Evolutionary conservation across 2,797 vertebrate species (phyloP), one percentile per base, ranked within the genome.

Genomic region (Columba guinea): DNA sequence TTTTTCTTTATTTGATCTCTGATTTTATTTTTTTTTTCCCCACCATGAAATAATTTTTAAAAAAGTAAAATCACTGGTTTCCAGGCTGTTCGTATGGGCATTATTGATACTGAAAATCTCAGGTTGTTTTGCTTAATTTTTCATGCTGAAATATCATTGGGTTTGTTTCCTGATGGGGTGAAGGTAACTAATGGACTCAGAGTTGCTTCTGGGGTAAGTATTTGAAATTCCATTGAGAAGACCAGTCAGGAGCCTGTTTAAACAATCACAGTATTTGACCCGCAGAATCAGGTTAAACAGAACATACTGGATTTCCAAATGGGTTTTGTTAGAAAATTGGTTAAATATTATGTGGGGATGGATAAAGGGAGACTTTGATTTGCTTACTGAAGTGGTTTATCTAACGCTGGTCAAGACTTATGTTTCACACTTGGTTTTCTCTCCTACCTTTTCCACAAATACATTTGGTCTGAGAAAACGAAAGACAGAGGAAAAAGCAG

Each of bases 271-370:
- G 30, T n/a, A 62, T 92, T 53, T 94, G 83, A 89, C 81, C 64
- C 60, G 13, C 27, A 87, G 65, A 85, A 77, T 93, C 41, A 64
- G 41, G 68, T 85, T 95, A 85, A 83, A 87, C 75, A 87, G 83
- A 90, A 32, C 10, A 68, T 86, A 82, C 67, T 58, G 52, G 53
- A 87, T 87, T 90, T 92, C 74, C 70, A 79, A 91, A 94, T 14
- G 21, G 39, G 11, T 83, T 95, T 87, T 78, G 55, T 52, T 84
- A 90, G 79, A 91, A 92, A 86, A 90, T 13, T 73, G 69, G 27
- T 44, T 76, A 55, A 83, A 39, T 88, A 28, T 86, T 84, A 62
- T 8, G 13, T 27, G 7, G 32, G 28, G 7, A 86, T 84, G 27
- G n/a, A 30, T 73, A 75, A 69, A 73, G 7, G n/a, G 34, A 89